Evolutionary conservation across 2,113 vertebrate species (phyloP).

Genomic region (Pygoscelis antarcticus): DNA sequence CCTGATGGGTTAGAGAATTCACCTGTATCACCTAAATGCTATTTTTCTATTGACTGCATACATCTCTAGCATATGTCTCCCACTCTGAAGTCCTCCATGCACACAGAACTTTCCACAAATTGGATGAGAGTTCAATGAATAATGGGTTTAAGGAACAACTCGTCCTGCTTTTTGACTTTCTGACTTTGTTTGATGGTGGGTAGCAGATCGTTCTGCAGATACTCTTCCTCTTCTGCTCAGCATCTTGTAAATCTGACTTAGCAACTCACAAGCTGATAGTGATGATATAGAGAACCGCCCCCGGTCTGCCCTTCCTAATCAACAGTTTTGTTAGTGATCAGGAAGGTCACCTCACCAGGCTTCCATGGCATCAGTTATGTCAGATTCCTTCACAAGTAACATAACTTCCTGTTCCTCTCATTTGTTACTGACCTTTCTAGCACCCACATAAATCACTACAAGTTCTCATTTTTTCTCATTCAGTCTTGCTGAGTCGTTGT

Average conservation of each 20-base stretch:
- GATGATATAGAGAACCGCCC: neutral
- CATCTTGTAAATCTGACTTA: neutral
- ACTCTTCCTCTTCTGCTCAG: neutral
- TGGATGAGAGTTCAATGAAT: neutral
- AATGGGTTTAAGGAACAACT: neutral
- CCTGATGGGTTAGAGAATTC: neutral
- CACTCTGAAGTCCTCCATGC: neutral
- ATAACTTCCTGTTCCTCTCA: neutral
- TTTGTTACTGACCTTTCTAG: neutral
- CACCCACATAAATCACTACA: neutral
- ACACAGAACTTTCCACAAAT: neutral
- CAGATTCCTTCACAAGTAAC: neutral
- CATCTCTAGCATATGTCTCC: neutral
- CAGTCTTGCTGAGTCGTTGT: neutral
- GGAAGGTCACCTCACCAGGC: neutral
- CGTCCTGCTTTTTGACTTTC: neutral
- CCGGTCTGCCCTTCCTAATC: neutral
- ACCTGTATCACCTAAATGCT: neutral
- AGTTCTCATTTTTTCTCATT: neutral
- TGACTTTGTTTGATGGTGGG: neutral
- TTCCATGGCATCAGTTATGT: neutral
- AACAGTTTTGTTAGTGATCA: neutral
- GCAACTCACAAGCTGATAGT: neutral
- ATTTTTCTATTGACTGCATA: neutral
- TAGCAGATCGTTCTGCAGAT: neutral